Evolutionary conservation across 2,888 invertebrate species (phyloP), one percentile per base, ranked within the genome.

Genomic region (Drosophila macrothrix): DNA sequence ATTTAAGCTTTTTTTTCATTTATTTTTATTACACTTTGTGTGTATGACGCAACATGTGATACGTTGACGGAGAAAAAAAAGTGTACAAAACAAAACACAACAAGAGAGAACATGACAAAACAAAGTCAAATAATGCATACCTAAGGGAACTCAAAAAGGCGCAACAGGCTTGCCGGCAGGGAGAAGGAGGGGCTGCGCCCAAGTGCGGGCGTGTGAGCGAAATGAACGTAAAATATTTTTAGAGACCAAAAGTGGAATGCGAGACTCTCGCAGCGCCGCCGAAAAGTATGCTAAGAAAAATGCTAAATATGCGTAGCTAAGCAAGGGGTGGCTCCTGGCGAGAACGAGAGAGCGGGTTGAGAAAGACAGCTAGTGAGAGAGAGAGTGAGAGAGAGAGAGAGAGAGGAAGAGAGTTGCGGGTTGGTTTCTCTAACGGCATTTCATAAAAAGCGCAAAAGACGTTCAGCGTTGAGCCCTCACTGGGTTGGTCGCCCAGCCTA

Each of bases 221-320:
- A 76, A 56, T 60, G 67, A 73, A 73, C 64, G 59, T 33, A 63
- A 67, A 62, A 65, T 53, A 71, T 68, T 66, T 71, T 59, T 53
- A 50, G 25, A 46, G 29, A 29, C 63, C 37, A 53, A 50, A 60
- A 52, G 39, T 41, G 56, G 55, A 68, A 68, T 67, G 33, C 50
- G 49, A 39, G 65, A 43, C 50, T 68, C 54, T 68, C 64, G 33
- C 46, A 33, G 50, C 6, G 39, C 63, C 69, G 62, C 80, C 78
- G 16, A 73, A 87, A 88, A 81, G 78, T 83, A 83, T 88, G 88
- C 77, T 73, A 76, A 10, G 53, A 62, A 75, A 79, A 69, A 79
- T 83, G 68, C 55, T 72, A 80, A 86, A 62, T 61, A 73, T 63
- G 56, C 39, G 25, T 16, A 9, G 28, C 39, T 9, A 10, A 28